Percentiles rank a stretch among this genome's conserved stretches.
Evolutionary conservation across 2,797 vertebrate species (phyloP).

Genomic region (Helostoma temminkii): DNA sequence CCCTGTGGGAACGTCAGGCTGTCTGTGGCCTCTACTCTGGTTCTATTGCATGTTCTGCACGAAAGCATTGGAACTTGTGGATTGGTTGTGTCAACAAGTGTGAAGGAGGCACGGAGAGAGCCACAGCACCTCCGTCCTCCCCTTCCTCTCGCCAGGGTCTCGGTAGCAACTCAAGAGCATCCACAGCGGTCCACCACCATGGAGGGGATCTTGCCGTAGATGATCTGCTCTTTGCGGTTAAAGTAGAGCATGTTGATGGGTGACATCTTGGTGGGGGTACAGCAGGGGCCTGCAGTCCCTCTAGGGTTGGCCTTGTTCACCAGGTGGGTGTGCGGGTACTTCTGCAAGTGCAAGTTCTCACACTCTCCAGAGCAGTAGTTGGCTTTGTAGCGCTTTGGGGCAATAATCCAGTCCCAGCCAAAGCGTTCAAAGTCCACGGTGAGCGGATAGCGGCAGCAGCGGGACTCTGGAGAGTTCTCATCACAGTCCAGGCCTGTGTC

Average conservation of each 20-base stretch:
- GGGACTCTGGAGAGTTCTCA: conserved; percentile 93
- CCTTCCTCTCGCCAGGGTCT: conserved; percentile 24
- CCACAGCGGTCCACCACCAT: conserved; percentile 99
- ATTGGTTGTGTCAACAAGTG: conserved; percentile 77
- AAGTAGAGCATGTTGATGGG: conserved; percentile 99
- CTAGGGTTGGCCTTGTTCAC: conserved; percentile 95
- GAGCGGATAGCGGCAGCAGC: conserved; percentile 95
- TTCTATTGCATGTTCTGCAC: conserved; percentile 88
- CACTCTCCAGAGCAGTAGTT: conserved; percentile 98
- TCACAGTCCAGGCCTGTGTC: conserved; percentile 95
- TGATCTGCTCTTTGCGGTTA: conserved; percentile 95
- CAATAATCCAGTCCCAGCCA: conserved; percentile 98
- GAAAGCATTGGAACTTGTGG: conserved; percentile 85
- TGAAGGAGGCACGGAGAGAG: conserved; percentile 47
- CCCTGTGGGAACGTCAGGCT: conserved; percentile 63
- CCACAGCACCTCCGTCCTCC: conserved; percentile 38
- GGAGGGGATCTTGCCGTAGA: conserved; percentile 96
- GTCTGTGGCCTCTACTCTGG: conserved; percentile 78
- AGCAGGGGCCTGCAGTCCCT: conserved; percentile 94
- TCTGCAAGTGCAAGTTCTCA: conserved; percentile 96
- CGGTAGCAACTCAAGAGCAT: conserved; percentile 88
- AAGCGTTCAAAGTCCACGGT: conserved; percentile 98
- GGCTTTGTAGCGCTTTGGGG: conserved; percentile 97
- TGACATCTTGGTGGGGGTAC: conserved; percentile 98
- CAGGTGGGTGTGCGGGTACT: conserved; percentile 96